Conservation (phyloP, 2,113 vertebrate species). For the Cololabis saira region DNA sequence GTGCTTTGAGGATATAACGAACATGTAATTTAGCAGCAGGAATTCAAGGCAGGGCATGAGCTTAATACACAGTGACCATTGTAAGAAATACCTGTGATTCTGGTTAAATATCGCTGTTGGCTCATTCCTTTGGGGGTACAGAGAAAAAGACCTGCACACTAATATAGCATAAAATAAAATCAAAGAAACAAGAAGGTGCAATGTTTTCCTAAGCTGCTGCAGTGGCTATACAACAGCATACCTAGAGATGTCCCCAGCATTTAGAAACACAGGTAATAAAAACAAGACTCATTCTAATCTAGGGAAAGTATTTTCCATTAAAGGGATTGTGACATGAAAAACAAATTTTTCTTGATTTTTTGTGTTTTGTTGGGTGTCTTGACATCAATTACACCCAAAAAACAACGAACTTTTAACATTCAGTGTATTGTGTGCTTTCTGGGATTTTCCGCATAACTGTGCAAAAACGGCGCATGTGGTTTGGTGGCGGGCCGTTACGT, state of each 20-base stretch:
- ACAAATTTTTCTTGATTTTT: too few species aligned
- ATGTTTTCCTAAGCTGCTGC: conserved; percentile 35
- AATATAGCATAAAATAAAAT: conserved; percentile 46
- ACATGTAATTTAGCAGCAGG: conserved; percentile 49
- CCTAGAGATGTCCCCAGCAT: conserved; percentile 19
- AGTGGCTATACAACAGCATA: conserved; percentile 6
- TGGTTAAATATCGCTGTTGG: conserved; percentile 40
- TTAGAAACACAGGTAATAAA: conserved; percentile 27
- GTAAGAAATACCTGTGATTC: conserved; percentile 45
- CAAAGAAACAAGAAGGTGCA: conserved; percentile 40
- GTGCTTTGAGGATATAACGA: conserved; percentile 52
- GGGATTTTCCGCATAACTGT: too few species aligned
- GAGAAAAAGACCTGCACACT: conserved; percentile 14
- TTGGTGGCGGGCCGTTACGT: too few species aligned
- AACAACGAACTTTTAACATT: too few species aligned
- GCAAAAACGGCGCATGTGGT: too few species aligned
- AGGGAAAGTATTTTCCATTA: conserved; percentile 15
- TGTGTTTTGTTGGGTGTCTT: too few species aligned
- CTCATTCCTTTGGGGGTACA: conserved; percentile 29
- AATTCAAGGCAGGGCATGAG: conserved; percentile 20
- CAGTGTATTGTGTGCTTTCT: too few species aligned
- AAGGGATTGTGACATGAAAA: too few species aligned
- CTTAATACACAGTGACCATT: conserved; percentile 1
- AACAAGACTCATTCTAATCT: conserved; percentile 55
- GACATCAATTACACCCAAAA: too few species aligned